A percentile compares a stretch with the other conserved stretches of the same genome.
phyloP scores from a whole-genome alignment of 2,113 vertebrate species.

The Malurus alboscapulatus region DNA sequence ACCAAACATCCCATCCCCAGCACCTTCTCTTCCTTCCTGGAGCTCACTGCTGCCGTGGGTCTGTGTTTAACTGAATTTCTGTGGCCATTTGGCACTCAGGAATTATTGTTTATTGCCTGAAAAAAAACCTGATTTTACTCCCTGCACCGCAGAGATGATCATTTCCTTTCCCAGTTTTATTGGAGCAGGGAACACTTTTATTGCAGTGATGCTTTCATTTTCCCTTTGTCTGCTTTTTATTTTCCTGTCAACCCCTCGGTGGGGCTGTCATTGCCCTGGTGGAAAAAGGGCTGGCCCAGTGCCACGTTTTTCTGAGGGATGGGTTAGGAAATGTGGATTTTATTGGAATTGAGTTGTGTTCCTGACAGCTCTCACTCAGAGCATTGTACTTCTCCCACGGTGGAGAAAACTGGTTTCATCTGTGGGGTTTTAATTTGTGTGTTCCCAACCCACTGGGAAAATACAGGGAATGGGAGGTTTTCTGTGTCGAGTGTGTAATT shows the following conservation, averaged over 20 bases:
- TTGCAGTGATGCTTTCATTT: not conserved
- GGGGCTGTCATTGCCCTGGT: not conserved
- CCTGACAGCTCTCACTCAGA: not conserved
- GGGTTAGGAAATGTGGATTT: not conserved
- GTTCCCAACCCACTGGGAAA: not conserved
- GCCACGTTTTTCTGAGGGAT: not conserved
- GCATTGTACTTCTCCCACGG: not conserved
- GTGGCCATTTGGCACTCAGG: not conserved
- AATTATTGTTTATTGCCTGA: not conserved
- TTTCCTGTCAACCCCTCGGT: not conserved
- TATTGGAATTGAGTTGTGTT: not conserved
- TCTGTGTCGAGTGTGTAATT: not conserved
- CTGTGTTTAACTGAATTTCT: not conserved
- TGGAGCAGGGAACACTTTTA: not conserved
- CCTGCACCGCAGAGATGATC: not conserved
- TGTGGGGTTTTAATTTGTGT: not conserved
- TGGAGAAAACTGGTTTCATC: not conserved
- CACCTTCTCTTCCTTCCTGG: not conserved
- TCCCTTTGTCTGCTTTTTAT: not conserved
- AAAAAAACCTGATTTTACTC: not conserved
- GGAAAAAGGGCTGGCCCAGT: not conserved
- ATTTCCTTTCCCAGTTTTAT: not conserved
- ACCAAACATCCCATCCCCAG: not conserved
- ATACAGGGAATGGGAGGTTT: not conserved
- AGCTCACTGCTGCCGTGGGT: accelerated